Evolutionary conservation across 2,113 vertebrate genomes (phyloP), one percentile per base, ranked within the genome.

Genomic region (Prochilodus magdalenae): DNA sequence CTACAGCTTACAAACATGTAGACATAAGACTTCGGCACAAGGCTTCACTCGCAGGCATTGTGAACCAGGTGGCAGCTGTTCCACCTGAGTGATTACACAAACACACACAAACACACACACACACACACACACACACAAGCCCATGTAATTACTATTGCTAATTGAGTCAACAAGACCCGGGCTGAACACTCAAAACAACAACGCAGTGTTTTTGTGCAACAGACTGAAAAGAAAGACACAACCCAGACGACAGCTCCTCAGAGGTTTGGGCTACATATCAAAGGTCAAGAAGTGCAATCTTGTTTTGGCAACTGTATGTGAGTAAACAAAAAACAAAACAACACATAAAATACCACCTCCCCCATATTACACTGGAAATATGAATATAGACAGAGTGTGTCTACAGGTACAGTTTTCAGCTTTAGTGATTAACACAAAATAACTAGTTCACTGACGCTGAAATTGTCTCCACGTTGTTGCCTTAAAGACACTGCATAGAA

Each of bases 61-160:
- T 80, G 6, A 55, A 69, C 65, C 49, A 79, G 76, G 29, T 77
- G 63, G 27, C 47, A 73, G 71, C 71, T 59, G 53, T 24, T 55
- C 29, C 55, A 59, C 20, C 20, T 75, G 51, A 75, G 51, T 57
- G 22, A 36, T 8, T 33, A 36, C 53, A 24, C 27, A 36, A 51
- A n/a, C 24, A 49, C 29, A 60, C 18, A 40, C 12, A 67, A 18
- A 14, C 65, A 24, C 75, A 33, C 72, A 74, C 53, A 63, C 16
- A 65, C 62, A 33, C 13, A 77, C 27, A 66, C 62, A 59, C 73
- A 75, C 24, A 62, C 59, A 47, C n/a, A 78, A 69, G 49, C 49
- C 30, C 15, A 33, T 24, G 63, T 36, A 53, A 66, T 70, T 70
- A 40, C 36, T 44, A 40, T 44, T 70, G 36, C 66, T 57, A 75